Evolutionary conservation across 2,888 invertebrate species (phyloP), one percentile per base, ranked within the genome.

Genomic region (Troides aeacus): DNA sequence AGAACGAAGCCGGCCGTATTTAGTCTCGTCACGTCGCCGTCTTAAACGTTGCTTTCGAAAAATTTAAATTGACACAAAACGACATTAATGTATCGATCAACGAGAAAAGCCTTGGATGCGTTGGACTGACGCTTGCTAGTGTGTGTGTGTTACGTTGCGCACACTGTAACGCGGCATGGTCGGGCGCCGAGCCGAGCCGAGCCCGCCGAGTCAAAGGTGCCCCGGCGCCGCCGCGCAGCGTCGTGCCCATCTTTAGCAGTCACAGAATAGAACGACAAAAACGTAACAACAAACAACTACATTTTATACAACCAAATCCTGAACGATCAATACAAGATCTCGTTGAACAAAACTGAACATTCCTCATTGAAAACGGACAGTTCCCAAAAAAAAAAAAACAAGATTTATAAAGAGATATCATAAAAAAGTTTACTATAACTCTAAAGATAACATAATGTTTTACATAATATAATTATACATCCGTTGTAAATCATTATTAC

Each of bases 1-100:
- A 71, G 79, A 88, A 88, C 76, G 69, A 72, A 68, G 74, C 69
- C 74, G 71, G 36, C 23, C 71, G 75, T 75, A 75, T 75, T 76
- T 75, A 90, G 83, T 87, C 86, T 70, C 72, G 73, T 85, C 90
- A 90, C 88, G 89, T 90, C 72, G 73, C 74, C 75, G 75, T 76
- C 74, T 72, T 75, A 78, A 82, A 87, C 82, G 84, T 81, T 84
- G 79, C 84, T 89, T 90, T 88, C 84, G 70, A 86, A 87, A 87
- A 87, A 84, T 84, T 88, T 84, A 86, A 86, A 86, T 86, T 86
- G 85, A 85, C 84, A 82, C 80, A 84, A 86, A 87, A 83, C 76
- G 84, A 86, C 88, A 87, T 85, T 88, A 89, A 88, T 88, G 86
- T 87, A 83, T 79, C 80, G 78, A 80, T 79, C 78, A 66, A 58